A percentile compares a stretch with the other conserved stretches of the same genome.
Conservation (phyloP, 2,888 invertebrate genomes). For the Strigamia crassipes region DNA sequence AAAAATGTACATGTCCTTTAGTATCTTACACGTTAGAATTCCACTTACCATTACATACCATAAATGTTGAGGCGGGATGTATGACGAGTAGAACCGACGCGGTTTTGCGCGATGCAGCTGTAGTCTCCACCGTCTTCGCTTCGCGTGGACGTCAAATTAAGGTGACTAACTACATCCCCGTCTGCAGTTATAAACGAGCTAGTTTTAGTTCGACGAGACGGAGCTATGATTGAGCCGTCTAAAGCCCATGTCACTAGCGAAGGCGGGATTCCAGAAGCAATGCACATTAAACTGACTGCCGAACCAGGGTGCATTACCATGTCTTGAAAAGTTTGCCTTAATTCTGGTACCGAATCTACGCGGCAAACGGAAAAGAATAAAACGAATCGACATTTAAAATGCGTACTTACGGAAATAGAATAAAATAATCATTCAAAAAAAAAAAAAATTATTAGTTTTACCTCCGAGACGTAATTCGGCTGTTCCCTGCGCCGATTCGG, state of each 20-base stretch:
- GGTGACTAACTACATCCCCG: conserved; percentile 47
- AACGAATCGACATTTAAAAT: conserved; percentile 19
- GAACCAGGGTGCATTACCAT: conserved; percentile 51
- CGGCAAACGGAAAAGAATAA: not conserved
- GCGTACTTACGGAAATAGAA: not conserved
- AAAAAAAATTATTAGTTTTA: conserved; percentile 60
- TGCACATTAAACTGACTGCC: conserved; percentile 52
- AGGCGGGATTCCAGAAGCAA: conserved; percentile 53
- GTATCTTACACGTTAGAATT: conserved; percentile 18
- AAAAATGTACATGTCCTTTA: not conserved
- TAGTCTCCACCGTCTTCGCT: conserved; percentile 91
- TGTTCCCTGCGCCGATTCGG: conserved; percentile 83
- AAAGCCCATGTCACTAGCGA: conserved; percentile 53
- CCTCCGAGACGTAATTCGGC: conserved; percentile 81
- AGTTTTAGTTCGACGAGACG: conserved; percentile 55
- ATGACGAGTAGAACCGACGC: conserved; percentile 76
- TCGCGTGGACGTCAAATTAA: conserved; percentile 65
- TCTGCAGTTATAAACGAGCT: conserved; percentile 58
- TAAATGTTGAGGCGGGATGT: conserved; percentile 85
- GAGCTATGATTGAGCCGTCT: conserved; percentile 74
- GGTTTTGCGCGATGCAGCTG: conserved; percentile 73
- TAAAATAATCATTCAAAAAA: not conserved
- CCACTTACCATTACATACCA: conserved; percentile 57
- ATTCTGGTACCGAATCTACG: conserved; percentile 82
- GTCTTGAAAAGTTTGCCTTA: conserved; percentile 62